A percentile compares a stretch with the other conserved stretches of the same genome.
phyloP scores from a whole-genome alignment of 2,888 invertebrate species.

The Hydraecia micacea region DNA sequence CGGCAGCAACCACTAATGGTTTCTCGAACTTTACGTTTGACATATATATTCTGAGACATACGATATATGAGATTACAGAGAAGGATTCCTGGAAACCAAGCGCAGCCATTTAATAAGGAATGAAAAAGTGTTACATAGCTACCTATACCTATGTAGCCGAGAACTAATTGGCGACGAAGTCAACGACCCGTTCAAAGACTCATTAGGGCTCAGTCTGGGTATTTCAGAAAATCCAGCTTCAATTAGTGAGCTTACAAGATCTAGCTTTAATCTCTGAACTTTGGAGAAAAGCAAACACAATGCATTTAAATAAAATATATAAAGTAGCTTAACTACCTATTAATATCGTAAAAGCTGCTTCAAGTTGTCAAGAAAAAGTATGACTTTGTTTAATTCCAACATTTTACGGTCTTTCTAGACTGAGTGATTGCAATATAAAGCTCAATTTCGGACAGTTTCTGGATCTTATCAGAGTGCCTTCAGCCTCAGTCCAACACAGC shows the following conservation, averaged over 20 bases:
- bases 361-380: slow-evolving; percentile 1
- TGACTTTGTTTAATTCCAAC: slow-evolving; percentile 24
- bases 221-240: slow-evolving; percentile 51
- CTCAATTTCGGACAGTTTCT: slow-evolving; percentile 26
- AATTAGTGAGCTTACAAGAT: slow-evolving; percentile 56
- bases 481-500: not conserved
- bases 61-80: not conserved
- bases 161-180: slow-evolving; percentile 54
- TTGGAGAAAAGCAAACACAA: slow-evolving; percentile 25
- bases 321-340: not conserved
- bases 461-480: slow-evolving; percentile 12
- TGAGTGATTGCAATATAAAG: slow-evolving; percentile 47
- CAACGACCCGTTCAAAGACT: slow-evolving; percentile 56
- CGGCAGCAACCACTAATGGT: slow-evolving; percentile 18
- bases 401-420: slow-evolving; percentile 37
- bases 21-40: not conserved
- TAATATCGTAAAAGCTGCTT: not conserved
- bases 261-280: slow-evolving; percentile 32
- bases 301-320: slow-evolving; percentile 4
- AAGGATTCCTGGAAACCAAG: slow-evolving; percentile 9
- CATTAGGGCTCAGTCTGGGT: slow-evolving; percentile 45
- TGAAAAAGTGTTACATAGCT: slow-evolving; percentile 22
- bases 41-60: not conserved
- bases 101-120: slow-evolving; percentile 43
- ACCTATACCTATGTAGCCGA: slow-evolving; percentile 4